phyloP scores from a whole-genome alignment of 2,888 invertebrate species.

The Meliscaeva auricollis region DNA sequence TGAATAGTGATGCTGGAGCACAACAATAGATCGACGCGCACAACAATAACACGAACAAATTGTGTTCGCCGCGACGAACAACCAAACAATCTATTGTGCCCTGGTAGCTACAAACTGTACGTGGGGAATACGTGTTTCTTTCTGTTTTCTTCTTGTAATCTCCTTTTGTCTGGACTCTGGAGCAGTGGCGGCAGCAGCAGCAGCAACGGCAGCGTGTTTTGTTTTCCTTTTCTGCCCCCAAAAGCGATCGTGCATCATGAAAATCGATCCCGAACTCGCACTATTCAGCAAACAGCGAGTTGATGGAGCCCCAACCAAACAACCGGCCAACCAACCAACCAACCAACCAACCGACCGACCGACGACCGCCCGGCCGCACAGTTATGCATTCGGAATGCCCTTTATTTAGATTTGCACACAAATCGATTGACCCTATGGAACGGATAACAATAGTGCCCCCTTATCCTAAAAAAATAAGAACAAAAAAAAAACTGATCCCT shows the following conservation, averaged over 20 bases:
- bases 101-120: constrained; percentile 63
- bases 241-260: constrained; percentile 75
- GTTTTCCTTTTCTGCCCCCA: constrained; percentile 69
- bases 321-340: constrained; percentile 7
- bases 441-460: constrained; percentile 42
- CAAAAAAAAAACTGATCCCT: background rate
- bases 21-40: constrained; percentile 72
- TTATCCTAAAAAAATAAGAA: background rate
- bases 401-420: constrained; percentile 74
- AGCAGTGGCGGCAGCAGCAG: too few species aligned
- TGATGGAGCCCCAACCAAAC: background rate
- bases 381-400: constrained; percentile 70
- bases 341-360: background rate
- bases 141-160: constrained; percentile 72
- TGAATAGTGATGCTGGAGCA: constrained; percentile 15
- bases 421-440: constrained; percentile 73
- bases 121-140: constrained; percentile 73
- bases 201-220: constrained; percentile 44
- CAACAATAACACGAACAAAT: constrained; percentile 74
- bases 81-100: constrained; percentile 64
- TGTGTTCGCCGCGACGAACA: constrained; percentile 70
- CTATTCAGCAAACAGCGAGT: constrained; percentile 7
- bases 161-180: constrained; percentile 61
- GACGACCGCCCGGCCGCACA: constrained; percentile 22
- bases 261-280: constrained; percentile 70